Evolutionary conservation across 2,113 vertebrate species (phyloP).

Genomic region (Sarotherodon lohbergeri): DNA sequence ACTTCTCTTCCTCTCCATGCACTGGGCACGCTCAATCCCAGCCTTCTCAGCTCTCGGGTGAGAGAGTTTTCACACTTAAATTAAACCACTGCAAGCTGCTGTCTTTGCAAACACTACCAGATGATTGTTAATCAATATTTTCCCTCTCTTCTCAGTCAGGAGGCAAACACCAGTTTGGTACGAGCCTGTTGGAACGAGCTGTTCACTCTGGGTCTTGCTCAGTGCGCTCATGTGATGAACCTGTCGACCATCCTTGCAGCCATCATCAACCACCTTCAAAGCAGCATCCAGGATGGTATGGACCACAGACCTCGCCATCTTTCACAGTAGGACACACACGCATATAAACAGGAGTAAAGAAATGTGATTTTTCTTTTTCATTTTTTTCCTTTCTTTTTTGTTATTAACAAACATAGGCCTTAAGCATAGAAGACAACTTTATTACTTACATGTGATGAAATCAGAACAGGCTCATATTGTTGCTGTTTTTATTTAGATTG

Average conservation of each 20-base stretch:
- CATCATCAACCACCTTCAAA: constrained; percentile 96
- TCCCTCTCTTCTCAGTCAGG: constrained; percentile 76
- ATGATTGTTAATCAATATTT: neutral
- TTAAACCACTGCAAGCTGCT: neutral
- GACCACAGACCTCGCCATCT: constrained; percentile 24
- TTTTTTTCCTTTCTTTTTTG: neutral
- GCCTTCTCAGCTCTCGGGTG: constrained; percentile 97
- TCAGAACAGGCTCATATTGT: neutral
- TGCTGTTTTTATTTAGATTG: neutral
- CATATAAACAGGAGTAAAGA: neutral
- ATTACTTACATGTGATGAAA: neutral
- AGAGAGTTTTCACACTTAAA: constrained; percentile 34
- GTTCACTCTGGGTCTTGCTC: constrained; percentile 94
- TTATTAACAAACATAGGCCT: neutral
- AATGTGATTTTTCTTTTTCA: neutral
- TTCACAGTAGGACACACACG: constrained; percentile 43
- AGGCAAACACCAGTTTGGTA: constrained; percentile 92
- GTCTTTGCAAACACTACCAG: neutral
- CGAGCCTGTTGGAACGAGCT: constrained; percentile 98
- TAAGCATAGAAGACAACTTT: neutral
- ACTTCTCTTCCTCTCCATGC: constrained; percentile 98
- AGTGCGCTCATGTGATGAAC: constrained; percentile 97
- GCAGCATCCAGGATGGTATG: constrained; percentile 94
- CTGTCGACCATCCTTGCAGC: constrained; percentile 94
- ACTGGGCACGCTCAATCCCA: constrained; percentile 97